phyloP scores from a whole-genome alignment of 2,888 invertebrate genomes.

The Tillus elongatus region DNA sequence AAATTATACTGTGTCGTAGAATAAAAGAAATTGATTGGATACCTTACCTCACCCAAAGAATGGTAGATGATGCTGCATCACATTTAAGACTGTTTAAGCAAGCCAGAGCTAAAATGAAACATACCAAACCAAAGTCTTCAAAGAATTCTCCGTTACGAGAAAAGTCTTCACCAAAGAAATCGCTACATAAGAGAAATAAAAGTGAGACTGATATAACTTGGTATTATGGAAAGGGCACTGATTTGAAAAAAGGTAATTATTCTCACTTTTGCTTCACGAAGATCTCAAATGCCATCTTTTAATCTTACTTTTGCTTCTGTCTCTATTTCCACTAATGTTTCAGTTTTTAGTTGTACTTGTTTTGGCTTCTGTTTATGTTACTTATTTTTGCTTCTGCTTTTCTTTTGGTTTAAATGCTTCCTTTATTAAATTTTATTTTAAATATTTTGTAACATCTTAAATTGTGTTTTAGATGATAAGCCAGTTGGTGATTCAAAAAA shows the following conservation, averaged over 20 bases:
- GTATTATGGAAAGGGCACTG: conserved; percentile 42
- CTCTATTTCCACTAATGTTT: too few relatives aligned
- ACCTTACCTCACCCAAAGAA: conserved; percentile 72
- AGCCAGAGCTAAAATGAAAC: conserved; percentile 49
- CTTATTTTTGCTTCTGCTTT: too few relatives aligned
- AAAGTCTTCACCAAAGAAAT: conserved; percentile 36
- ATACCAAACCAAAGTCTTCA: conserved; percentile 30
- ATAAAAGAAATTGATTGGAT: conserved; percentile 86
- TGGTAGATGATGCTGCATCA: conserved; percentile 85
- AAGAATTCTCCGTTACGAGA: conserved; percentile 36
- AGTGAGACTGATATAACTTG: conserved; percentile 65
- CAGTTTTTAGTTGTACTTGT: too few relatives aligned
- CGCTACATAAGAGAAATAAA: conserved; percentile 57
- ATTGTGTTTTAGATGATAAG: conserved; percentile 14
- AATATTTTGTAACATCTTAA: too few relatives aligned
- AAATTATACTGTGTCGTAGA: too few relatives aligned
- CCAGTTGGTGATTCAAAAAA: conserved; percentile 32
- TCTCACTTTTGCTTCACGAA: too few relatives aligned
- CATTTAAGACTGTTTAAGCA: conserved; percentile 81
- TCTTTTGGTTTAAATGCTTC: too few relatives aligned
- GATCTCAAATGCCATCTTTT: too few relatives aligned
- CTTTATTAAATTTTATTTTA: too few relatives aligned
- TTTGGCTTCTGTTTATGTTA: too few relatives aligned
- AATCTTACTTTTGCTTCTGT: too few relatives aligned
- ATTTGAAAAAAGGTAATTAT: conserved; percentile 38